A percentile compares a stretch with the other conserved stretches of the same genome.
Evolutionary conservation across 2,888 invertebrate genomes (phyloP).

Genomic region (Stenodema calcarata): DNA sequence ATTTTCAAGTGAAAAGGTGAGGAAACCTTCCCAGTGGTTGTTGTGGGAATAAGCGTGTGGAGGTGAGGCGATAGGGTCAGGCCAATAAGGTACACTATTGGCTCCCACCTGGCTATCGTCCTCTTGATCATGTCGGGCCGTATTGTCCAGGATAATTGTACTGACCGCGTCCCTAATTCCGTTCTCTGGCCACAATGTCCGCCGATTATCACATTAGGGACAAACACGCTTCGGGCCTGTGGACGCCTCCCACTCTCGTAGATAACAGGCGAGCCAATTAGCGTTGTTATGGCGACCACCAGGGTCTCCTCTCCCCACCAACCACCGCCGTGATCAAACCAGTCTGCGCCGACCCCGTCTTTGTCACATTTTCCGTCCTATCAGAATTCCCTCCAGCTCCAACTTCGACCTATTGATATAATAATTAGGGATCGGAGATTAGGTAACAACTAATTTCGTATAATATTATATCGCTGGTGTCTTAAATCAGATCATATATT

Average conservation of each 20-base stretch:
- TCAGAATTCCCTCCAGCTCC: neutral
- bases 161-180: slow-evolving; percentile 46
- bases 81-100: neutral
- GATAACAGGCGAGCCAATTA: slow-evolving; percentile 50
- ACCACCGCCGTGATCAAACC: neutral
- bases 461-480: too few species aligned
- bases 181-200: slow-evolving; percentile 43
- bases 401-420: neutral
- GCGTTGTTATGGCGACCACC: slow-evolving; percentile 44
- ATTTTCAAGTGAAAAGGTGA: too few species aligned
- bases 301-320: neutral
- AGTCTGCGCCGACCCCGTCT: neutral
- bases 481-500: too few species aligned
- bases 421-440: too few species aligned
- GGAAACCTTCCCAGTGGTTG: too few species aligned
- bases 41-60: neutral
- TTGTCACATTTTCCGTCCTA: neutral
- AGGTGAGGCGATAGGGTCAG: neutral
- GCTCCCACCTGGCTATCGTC: neutral
- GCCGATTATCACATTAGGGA: slow-evolving; percentile 51
- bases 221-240: neutral
- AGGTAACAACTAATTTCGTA: too few species aligned
- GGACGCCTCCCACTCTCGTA: neutral
- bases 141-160: slow-evolving; percentile 47
- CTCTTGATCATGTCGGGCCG: slow-evolving; percentile 33